Evolutionary conservation across 2,113 vertebrate genomes (phyloP).

Genomic region (Phocoena phocoena): DNA sequence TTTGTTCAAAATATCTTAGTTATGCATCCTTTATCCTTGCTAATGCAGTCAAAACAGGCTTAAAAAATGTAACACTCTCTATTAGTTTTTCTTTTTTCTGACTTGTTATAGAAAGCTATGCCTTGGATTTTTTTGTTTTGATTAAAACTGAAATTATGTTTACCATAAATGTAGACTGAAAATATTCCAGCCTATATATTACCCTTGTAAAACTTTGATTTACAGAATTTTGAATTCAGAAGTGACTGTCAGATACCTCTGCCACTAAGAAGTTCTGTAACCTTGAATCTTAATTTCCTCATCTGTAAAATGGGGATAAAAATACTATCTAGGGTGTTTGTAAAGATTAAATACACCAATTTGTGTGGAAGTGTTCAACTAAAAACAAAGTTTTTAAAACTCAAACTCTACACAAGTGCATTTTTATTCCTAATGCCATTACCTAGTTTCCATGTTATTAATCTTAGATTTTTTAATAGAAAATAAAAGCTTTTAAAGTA

Average conservation of each 20-base stretch:
- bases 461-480: neutral
- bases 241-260: neutral
- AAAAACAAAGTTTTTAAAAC: neutral
- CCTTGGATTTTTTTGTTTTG: neutral
- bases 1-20: neutral
- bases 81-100: neutral
- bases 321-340: neutral
- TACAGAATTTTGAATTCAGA: neutral
- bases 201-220: neutral
- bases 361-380: neutral
- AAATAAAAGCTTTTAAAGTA: constrained; percentile 1
- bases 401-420: neutral
- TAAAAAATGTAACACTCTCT: neutral
- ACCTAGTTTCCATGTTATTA: constrained; percentile 18
- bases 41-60: neutral
- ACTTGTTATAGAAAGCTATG: neutral
- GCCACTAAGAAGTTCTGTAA: neutral
- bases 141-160: constrained; percentile 35
- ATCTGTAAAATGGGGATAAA: neutral
- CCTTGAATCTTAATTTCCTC: neutral
- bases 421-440: neutral
- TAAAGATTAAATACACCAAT: neutral
- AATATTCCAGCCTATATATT: neutral
- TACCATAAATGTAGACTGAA: neutral
- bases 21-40: neutral